A percentile compares a stretch with the other conserved stretches of the same genome.
Evolutionary conservation across 2,113 vertebrate genomes (phyloP).

Genomic region (Stomatorhinus ivindoensis): DNA sequence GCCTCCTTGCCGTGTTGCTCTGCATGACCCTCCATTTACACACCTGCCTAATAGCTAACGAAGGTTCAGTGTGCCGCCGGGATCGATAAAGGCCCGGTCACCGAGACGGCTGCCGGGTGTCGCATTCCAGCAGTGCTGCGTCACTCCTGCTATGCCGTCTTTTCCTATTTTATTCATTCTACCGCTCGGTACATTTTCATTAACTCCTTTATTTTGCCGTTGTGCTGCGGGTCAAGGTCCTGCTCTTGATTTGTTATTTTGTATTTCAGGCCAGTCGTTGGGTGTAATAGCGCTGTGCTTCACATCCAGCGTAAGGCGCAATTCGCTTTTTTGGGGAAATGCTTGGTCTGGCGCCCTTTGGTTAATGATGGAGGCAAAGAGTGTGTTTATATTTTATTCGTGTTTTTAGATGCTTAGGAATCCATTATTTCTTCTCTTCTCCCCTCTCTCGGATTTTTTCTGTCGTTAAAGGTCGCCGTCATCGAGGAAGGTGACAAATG

Average conservation of each 20-base stretch:
- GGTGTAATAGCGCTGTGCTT: background rate
- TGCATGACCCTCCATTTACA: background rate
- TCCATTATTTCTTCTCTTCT: background rate
- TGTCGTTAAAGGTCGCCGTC: slow-evolving; percentile 41
- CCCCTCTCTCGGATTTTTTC: slow-evolving; percentile 23
- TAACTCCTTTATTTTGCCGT: background rate
- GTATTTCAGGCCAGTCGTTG: background rate
- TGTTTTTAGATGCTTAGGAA: background rate
- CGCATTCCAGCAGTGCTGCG: background rate
- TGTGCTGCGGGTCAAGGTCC: background rate
- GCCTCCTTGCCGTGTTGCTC: background rate
- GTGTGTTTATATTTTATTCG: background rate
- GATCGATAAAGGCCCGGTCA: background rate
- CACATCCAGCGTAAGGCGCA: background rate
- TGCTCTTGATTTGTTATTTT: background rate
- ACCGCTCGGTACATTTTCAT: background rate
- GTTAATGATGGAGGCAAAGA: background rate
- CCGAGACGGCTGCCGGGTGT: background rate
- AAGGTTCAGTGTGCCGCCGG: background rate
- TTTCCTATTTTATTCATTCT: background rate
- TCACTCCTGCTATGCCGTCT: background rate
- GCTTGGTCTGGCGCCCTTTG: background rate
- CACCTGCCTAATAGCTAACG: background rate
- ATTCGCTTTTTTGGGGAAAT: background rate
- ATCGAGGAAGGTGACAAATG: slow-evolving; percentile 31